Percentiles rank a stretch among this genome's conserved stretches.
Evolutionary conservation across 2,113 vertebrate species (phyloP).

Genomic region (Leuciscus idus): DNA sequence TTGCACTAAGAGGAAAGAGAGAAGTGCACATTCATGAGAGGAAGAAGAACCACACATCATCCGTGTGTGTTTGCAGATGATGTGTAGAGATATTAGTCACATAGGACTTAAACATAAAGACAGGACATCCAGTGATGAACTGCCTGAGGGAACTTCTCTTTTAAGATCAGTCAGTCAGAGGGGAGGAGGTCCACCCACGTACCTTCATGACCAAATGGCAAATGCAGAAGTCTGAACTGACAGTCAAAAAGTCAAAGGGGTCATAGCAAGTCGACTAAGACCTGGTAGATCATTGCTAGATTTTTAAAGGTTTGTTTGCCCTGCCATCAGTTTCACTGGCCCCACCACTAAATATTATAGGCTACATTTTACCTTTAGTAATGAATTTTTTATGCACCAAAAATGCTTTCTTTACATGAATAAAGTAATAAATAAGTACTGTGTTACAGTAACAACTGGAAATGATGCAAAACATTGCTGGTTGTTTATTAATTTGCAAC

Average conservation of each 20-base stretch:
- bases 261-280: not conserved
- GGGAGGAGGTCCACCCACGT: not conserved
- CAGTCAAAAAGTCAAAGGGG: not conserved
- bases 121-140: not conserved
- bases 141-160: not conserved
- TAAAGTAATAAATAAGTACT: too few relatives aligned
- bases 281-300: not conserved
- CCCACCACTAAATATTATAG: not conserved
- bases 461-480: not conserved
- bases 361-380: not conserved
- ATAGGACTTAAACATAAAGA: not conserved
- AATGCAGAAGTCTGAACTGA: conserved; percentile 15
- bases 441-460: not conserved
- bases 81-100: not conserved
- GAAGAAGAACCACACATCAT: conserved; percentile 10
- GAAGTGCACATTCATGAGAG: not conserved
- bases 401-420: not conserved
- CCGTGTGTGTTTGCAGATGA: not conserved
- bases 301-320: not conserved
- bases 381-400: too few relatives aligned
- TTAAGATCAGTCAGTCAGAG: not conserved
- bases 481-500: not conserved
- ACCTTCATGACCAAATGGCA: not conserved
- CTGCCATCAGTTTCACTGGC: not conserved
- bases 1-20: not conserved